phyloP scores from a whole-genome alignment of 2,113 vertebrate species.

The Rostratula benghalensis region DNA sequence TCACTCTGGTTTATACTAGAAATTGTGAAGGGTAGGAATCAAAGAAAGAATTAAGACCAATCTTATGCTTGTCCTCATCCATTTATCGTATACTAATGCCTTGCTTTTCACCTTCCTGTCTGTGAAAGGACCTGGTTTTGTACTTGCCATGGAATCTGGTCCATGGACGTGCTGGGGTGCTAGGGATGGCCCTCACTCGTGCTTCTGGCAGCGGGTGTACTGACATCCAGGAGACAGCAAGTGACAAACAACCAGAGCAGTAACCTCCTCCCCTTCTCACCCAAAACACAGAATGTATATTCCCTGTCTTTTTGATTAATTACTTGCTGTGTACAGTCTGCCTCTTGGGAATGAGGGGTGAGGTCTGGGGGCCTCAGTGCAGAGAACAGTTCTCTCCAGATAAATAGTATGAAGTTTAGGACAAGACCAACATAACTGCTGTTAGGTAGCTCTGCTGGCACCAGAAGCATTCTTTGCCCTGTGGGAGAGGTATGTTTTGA shows the following conservation, averaged over 20 bases:
- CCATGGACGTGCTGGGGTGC: accelerated
- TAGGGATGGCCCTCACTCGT: background rate
- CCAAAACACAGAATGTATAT: background rate
- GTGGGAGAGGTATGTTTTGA: background rate
- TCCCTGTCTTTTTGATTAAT: background rate
- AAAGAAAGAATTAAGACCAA: background rate
- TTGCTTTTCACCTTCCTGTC: background rate
- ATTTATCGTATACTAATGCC: background rate
- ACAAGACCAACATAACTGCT: background rate
- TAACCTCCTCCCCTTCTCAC: background rate
- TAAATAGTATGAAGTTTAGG: background rate
- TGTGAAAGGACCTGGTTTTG: background rate
- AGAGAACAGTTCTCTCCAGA: background rate
- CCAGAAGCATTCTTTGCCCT: background rate
- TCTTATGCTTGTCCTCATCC: background rate
- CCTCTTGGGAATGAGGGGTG: background rate
- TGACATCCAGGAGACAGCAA: background rate
- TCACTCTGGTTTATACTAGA: background rate
- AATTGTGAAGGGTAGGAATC: background rate
- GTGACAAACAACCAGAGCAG: background rate
- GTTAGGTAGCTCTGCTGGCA: background rate
- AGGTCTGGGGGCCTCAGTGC: background rate
- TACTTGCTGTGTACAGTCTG: background rate
- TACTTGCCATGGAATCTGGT: background rate
- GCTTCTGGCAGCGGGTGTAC: background rate